Base-by-base conservation (phyloP, 2,888 invertebrate species). In the Idaea dimidiata region DNA sequence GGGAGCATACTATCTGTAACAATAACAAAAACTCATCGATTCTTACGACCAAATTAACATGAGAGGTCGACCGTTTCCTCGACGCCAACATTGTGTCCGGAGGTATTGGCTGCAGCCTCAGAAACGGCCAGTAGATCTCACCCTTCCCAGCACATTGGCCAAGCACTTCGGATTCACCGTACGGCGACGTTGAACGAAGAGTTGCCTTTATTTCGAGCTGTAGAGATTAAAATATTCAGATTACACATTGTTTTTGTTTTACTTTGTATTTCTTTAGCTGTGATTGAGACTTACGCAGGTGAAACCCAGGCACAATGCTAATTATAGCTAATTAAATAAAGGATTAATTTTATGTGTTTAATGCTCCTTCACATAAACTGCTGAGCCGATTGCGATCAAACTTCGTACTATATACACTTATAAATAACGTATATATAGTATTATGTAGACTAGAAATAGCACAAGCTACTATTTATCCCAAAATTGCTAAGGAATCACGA, bases 41-140 rank as follows among this genome's bases (percentile, higher is more conserved):
- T 43, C 43, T 43, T 31, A 17, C 32, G 59, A 71, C 71, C 58
- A 82, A 64, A 63, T 78, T 74, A 14, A 66, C 72, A 0, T 80
- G 78, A 0, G 84, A 83, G 0, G 58, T 32, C 0, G 81, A 80
- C 0, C 56, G 61, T 17, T 72, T 72, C 57, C 76, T 79, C 6
- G 57, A 31, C 1, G 59, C 1, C 3, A 56, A 43, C 10, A 62
- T 0, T 0, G 59, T 24, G 5, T 57, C n/a, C 3, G 61, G 43
- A 0, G 69, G 60, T 0, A 43, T 53, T 0, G 86, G 80, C 55
- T 82, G 75, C 54, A 91, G 68, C 1, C 76, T 70, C 8, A 92
- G 83, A 59, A 82, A 90, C 0, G 90, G 90, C 91, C 91, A 92
- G 66, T 79, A 80, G n/a, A 92, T 68, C 62, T 89, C 89, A 0